Evolutionary conservation across 2,797 vertebrate genomes (phyloP), one percentile per base, ranked within the genome.

Genomic region (Limosa lapponica): DNA sequence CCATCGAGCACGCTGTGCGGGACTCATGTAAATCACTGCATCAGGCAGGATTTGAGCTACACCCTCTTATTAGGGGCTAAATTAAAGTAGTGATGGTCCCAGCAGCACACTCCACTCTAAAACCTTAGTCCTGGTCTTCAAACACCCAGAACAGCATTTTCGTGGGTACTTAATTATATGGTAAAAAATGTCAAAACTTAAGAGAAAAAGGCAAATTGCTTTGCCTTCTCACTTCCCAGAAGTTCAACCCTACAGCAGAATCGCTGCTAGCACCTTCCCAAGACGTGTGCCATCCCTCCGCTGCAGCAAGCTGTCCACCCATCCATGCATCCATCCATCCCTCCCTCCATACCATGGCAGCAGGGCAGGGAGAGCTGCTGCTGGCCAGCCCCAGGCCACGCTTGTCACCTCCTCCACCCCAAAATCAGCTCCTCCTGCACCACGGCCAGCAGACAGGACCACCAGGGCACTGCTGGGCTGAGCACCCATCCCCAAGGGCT

Each of bases 1-100:
- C 27, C 4, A 0, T 10, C 17, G 58, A 43, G 69, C 10, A 5
- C 1, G 3, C 27, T 10, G 25, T 1, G 6, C 5, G 14, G 11
- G n/a, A 36, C 64, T 41, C 41, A 14, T 11, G 36, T 22, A 37
- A 32, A 19, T 77, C 37, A 32, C 2, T 0, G 2, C 36, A 54
- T 7, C 0, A 0, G 16, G 8, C 13, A 66, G 32, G 27, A 52
- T 14, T 62, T 65, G 43, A 62, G 62, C 34, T 36, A 34, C 30
- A 75, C 11, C n/a, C 8, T 4, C n/a, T 32, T 65, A 11, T 70
- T 6, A 46, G 20, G 16, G 15, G 28, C 16, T 44, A 70, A 79
- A 49, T 59, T 51, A 30, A 77, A 78, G 43, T 3, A 16, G 43
- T 25, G 32, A 67, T 10, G 27, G 23, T 20, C 41, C 72, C 1